Base-by-base conservation (phyloP, 2,113 vertebrate genomes). In the Cephalopterus ornatus region DNA sequence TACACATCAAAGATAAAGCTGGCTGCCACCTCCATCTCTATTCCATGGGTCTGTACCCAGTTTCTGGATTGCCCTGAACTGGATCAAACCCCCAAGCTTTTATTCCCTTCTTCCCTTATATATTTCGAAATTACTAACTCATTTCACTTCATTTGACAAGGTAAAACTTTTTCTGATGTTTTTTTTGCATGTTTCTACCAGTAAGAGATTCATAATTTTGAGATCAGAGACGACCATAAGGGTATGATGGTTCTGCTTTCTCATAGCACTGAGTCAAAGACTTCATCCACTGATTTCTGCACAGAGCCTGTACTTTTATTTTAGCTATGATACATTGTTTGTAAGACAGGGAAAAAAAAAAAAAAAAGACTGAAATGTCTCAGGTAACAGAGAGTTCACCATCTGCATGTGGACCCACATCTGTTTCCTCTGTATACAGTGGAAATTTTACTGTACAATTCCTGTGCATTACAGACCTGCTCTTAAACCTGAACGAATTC, bases 331-430 rank as follows among this genome's bases (percentile, higher is more conserved):
- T 72, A 30, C 70, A 46, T 75, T 35, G 65, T 81, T 79, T 72
- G 47, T 72, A 89, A 85, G 35, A 39, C 4, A 28, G 11, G 3
- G 0, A 0, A 2, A 42, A 46, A 71, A 37, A 42, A 17, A 42
- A 70, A 42, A 59, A 49, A 77, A 75, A 52, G 3, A 67, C 42
- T 9, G 3, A 75, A 76, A 62, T 30, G 39, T 95, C 73, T 87
- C 89, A 92, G 89, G 91, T 95, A 89, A 87, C 68, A 63, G 33
- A 74, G 78, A 89, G 83, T 89, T 96, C 83, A 95, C 80, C 61
- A 61, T 89, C 83, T 80, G 52, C 86, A 81, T 63, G 47, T 26
- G 24, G 65, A 92, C 9, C 2, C 39, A 65, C 93, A 95, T 89
- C 91, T 95, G 89, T 87, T 91, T 84, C 65, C 28, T 87, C 52